Conservation (phyloP, 2,797 vertebrate genomes). For the Phoxinus dragarum region DNA sequence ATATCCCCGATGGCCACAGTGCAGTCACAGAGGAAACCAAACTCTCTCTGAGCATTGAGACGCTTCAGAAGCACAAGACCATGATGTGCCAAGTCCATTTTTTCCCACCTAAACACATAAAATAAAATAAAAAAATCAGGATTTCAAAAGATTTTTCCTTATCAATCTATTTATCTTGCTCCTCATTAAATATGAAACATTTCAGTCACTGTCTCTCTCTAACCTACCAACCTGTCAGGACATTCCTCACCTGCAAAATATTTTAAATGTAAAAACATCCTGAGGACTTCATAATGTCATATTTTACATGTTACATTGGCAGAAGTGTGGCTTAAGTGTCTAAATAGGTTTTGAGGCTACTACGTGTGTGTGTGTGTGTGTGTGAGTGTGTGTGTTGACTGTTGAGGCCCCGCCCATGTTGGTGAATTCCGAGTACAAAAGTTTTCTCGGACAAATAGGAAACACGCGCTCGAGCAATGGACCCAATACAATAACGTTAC, state of each 20-base stretch:
- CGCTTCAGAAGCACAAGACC: constrained; percentile 89
- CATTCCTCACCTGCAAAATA: too few species aligned
- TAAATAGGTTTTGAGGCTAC: not conserved
- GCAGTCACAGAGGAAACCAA: constrained; percentile 90
- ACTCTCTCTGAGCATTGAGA: constrained; percentile 88
- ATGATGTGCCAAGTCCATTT: constrained; percentile 91
- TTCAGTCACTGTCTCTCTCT: not conserved
- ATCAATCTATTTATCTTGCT: not conserved
- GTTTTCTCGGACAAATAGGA: constrained; percentile 26
- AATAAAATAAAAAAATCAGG: not conserved
- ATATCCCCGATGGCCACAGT: constrained; percentile 89
- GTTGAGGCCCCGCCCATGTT: constrained; percentile 6
- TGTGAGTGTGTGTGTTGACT: too few species aligned
- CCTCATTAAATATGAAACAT: not conserved
- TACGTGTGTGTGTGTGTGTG: not conserved
- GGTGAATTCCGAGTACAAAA: constrained; percentile 16
- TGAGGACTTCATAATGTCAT: not conserved
- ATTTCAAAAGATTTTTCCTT: not conserved
- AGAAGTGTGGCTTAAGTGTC: not conserved
- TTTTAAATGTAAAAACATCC: not conserved
- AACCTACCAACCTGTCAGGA: not conserved
- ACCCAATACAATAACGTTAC: not conserved
- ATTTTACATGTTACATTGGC: not conserved
- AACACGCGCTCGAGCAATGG: constrained; percentile 14
- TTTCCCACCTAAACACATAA: constrained; percentile 76